phyloP scores from a whole-genome alignment of 1,140 invertebrate genomes.

The Pseudomyrmex gracilis region DNA sequence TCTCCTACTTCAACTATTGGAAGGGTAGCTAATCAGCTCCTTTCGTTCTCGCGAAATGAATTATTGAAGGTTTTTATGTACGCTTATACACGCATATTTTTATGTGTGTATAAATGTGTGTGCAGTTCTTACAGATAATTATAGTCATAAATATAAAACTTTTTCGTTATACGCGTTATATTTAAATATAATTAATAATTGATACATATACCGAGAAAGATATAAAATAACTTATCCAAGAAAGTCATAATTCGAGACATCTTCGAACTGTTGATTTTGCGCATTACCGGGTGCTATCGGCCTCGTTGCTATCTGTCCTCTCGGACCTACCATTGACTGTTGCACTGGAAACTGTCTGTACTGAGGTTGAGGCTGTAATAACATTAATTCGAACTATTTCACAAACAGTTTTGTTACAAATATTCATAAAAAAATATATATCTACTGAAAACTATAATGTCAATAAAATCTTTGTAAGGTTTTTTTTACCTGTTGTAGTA shows the following conservation, averaged over 20 bases:
- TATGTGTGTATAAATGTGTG: no score
- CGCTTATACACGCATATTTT: no score
- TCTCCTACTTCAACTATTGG: no score
- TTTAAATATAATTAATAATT: background rate
- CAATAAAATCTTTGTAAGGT: background rate
- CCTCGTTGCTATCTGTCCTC: conserved; percentile 81
- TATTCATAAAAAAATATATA: background rate
- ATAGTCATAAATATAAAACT: no score
- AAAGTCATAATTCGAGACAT: conserved; percentile 85
- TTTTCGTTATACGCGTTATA: no score
- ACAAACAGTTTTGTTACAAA: background rate
- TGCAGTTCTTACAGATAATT: no score
- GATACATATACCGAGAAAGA: conserved; percentile 10
- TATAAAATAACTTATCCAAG: conserved; percentile 76
- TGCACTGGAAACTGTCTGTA: conserved; percentile 84
- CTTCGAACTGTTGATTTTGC: conserved; percentile 85
- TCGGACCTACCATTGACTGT: conserved; percentile 83
- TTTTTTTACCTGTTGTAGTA: conserved; percentile 88
- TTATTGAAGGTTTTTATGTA: no score
- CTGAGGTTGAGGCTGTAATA: conserved; percentile 83
- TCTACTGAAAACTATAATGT: no score
- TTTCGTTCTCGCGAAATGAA: no score
- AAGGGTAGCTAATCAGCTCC: no score
- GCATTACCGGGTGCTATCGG: conserved; percentile 82
- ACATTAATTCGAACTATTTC: conserved; percentile 13